phyloP scores from a whole-genome alignment of 2,113 vertebrate genomes.

The Climacteris rufus region DNA sequence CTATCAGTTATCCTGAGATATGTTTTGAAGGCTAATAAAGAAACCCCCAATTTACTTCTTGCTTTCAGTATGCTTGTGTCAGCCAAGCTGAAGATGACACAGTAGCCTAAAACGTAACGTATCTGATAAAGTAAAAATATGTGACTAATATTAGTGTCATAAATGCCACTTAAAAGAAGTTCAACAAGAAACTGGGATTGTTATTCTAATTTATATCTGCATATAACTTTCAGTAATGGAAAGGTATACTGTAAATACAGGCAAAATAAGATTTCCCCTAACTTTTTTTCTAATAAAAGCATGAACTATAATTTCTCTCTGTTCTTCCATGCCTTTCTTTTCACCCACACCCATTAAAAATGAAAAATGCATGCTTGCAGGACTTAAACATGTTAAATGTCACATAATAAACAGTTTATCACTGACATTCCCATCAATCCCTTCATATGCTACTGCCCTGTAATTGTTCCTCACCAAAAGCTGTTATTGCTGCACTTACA shows the following conservation, averaged over 20 bases:
- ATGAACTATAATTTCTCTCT: background rate
- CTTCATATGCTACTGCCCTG: background rate
- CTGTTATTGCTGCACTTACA: background rate
- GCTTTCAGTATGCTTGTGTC: background rate
- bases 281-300: background rate
- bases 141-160: background rate
- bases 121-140: background rate
- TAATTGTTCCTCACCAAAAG: background rate
- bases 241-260: background rate
- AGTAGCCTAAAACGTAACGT: background rate
- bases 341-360: background rate
- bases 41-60: background rate
- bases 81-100: background rate
- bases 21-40: background rate
- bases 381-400: background rate
- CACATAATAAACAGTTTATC: background rate
- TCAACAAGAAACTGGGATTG: background rate
- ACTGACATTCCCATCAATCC: background rate
- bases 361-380: background rate
- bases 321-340: background rate
- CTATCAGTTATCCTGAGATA: background rate
- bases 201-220: background rate
- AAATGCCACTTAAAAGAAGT: background rate
- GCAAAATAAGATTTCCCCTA: background rate
- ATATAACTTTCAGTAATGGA: background rate